These are phyloP conservation scores for Mystacides longicornis DNA, from an alignment of 2,888 invertebrate genomes.

Conservation along the genomic window DNA sequence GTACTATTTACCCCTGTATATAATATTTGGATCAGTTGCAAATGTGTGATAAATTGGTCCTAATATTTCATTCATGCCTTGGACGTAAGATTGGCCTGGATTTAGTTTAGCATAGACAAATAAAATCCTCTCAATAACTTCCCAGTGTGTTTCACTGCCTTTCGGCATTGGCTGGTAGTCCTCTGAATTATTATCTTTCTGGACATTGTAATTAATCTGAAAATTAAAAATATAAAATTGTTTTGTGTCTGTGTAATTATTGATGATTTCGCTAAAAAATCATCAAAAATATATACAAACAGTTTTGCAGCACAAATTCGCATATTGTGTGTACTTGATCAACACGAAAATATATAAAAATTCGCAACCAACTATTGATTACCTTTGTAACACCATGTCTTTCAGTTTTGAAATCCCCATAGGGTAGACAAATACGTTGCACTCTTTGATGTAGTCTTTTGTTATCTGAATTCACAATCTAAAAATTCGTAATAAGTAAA, in stretches of 20 bases:
- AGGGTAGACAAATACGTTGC: constrained; percentile 75
- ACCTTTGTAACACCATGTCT: constrained; percentile 88
- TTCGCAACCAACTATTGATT: constrained; percentile 29
- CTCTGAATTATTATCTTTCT: constrained; percentile 58
- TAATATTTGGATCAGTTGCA: constrained; percentile 77
- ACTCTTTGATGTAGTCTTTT: constrained; percentile 85
- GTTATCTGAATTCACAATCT: constrained; percentile 67
- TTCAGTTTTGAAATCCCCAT: constrained; percentile 80
- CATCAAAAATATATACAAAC: constrained; percentile 39
- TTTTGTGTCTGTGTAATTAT: neutral
- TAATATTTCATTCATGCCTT: constrained; percentile 99
- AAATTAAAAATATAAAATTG: neutral
- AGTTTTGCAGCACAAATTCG: constrained; percentile 3
- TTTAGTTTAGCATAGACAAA: constrained; percentile 97
- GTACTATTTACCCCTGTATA: constrained; percentile 70
- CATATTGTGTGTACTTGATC: too few species aligned
- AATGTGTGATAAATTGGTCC: constrained; percentile 98
- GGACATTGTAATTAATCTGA: constrained; percentile 39
- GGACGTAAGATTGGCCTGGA: constrained; percentile 92
- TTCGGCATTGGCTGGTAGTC: constrained; percentile 81
- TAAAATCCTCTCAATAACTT: constrained; percentile 92
- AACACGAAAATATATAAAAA: too few species aligned
- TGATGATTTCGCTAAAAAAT: too few species aligned
- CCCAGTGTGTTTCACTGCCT: constrained; percentile 96
- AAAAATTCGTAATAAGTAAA: too few species aligned